Base-by-base conservation (phyloP, 1,140 invertebrate genomes). In the Leguminivora glycinivorella region DNA sequence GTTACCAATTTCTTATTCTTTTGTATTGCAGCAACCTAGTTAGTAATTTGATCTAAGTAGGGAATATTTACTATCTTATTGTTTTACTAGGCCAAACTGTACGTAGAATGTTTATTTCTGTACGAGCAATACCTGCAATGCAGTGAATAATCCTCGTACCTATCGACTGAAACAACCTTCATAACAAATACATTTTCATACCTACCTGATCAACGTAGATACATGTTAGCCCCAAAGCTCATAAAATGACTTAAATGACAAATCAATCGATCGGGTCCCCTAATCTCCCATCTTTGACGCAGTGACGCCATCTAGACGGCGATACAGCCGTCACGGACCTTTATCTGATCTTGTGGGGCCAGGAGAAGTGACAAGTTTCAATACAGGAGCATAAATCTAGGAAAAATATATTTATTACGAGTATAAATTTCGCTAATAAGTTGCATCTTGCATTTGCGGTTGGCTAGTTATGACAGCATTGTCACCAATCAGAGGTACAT, bases 291-390 rank as follows among this genome's bases (percentile, higher is more conserved):
- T 52, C 47, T 52, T 52, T 52, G 47, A 52, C 47, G 47, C 47
- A 52, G 47, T 52, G 47, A 52, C 47, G 47, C 47, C 47, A 52
- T 52, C 47, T 52, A 52, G 47, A 52, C 47, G 47, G 47, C 6
- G 47, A 52, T 52, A 52, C 47, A 52, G 47, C 47, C 47, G 47
- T 52, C 47, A 52, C 47, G 19, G 19, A 3, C 9, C 7, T 52
- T 47, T 52, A 52, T 52, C 47, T 22, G 47, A 52, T 52, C 47
- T 10, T 52, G 47, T 52, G 17, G 47, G 47, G 47, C 47, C 19
- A 22, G 47, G 47, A 52, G 19, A 52, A 1, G 19, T 6, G 19
- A 52, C 7, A 10, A n/a, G n/a, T n/a, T n/a, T n/a, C n/a, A n/a
- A n/a, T n/a, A n/a, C n/a, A n/a, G n/a, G n/a, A n/a, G n/a, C n/a